Percentiles rank a stretch among this genome's conserved stretches.
Conservation (phyloP, 2,113 vertebrate species). For the Chaenogobius annularis region DNA sequence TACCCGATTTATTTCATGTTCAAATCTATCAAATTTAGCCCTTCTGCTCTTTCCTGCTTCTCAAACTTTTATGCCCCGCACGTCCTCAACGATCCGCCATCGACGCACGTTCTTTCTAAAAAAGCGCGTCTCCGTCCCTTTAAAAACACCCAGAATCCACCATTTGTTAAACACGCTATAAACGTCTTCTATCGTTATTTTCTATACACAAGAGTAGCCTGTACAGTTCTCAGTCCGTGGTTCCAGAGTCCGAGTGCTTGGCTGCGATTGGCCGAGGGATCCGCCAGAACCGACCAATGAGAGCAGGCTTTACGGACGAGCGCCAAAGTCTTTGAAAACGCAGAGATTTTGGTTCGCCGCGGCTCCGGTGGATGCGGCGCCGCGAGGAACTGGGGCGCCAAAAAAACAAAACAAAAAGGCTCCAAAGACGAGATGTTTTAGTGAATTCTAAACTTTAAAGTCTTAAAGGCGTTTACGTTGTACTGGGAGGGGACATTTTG, state of each 20-base stretch:
- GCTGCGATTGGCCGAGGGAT: slow-evolving; percentile 42
- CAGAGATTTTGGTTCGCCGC: slow-evolving; percentile 34
- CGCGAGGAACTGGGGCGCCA: neutral
- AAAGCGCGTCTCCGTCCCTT: neutral
- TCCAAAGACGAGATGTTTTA: no score
- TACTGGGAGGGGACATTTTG: no score
- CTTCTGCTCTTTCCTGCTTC: neutral
- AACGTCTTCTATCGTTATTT: slow-evolving; percentile 34
- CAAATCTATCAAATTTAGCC: neutral
- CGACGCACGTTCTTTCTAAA: no score
- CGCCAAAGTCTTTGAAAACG: slow-evolving; percentile 44
- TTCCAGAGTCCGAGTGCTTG: slow-evolving; percentile 54
- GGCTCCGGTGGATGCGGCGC: neutral
- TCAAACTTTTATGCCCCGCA: neutral
- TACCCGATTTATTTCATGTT: no score
- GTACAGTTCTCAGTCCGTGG: slow-evolving; percentile 52
- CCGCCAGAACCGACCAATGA: neutral
- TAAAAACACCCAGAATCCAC: slow-evolving; percentile 53
- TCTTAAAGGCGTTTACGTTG: no score
- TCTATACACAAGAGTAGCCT: slow-evolving; percentile 64
- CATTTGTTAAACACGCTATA: slow-evolving; percentile 46
- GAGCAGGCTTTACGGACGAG: slow-evolving; percentile 26
- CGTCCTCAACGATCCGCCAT: no score
- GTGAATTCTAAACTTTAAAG: no score
- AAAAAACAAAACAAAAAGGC: no score